A percentile compares a stretch with the other conserved stretches of the same genome.
These are phyloP conservation scores for Drosophila setifemur DNA, from an alignment of 1,140 invertebrate genomes.

Conservation along the genomic window DNA sequence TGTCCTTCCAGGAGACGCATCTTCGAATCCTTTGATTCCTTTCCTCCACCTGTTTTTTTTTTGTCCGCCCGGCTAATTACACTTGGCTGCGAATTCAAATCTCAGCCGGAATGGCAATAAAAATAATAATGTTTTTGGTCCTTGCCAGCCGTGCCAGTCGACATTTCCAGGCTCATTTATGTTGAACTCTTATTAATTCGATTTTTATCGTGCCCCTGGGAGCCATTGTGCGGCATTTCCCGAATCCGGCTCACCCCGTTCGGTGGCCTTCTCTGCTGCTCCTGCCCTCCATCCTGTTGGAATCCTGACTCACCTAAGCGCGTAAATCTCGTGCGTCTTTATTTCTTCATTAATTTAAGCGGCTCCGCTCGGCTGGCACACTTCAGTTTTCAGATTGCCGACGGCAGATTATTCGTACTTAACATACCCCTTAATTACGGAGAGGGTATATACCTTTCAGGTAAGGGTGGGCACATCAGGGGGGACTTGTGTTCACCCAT, in stretches of 20 bases:
- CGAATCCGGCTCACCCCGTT: conserved; percentile 46
- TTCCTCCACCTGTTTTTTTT: conserved; percentile 10
- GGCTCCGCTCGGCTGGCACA: conserved; percentile 47
- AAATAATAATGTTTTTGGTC: conserved; percentile 38
- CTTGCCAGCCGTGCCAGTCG: too few species aligned
- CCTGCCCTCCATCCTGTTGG: background rate
- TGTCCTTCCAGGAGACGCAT: too few species aligned
- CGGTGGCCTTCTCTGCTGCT: background rate
- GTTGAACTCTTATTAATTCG: conserved; percentile 81
- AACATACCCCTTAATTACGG: conserved; percentile 6
- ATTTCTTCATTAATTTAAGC: conserved; percentile 82
- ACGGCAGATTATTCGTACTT: conserved; percentile 60
- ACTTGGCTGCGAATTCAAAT: too few species aligned
- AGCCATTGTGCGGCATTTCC: conserved; percentile 81
- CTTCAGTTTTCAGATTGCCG: conserved; percentile 61
- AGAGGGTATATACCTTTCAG: background rate
- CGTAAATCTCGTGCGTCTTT: conserved; percentile 79
- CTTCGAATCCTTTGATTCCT: too few species aligned
- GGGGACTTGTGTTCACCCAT: background rate
- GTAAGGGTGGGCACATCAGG: background rate
- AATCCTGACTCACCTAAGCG: conserved; percentile 54
- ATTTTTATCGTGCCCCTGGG: conserved; percentile 81
- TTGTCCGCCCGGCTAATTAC: conserved; percentile 45
- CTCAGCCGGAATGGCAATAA: conserved; percentile 46
- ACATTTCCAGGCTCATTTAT: conserved; percentile 67